phyloP scores from a whole-genome alignment of 2,888 invertebrate species.

The Agriopis marginaria region DNA sequence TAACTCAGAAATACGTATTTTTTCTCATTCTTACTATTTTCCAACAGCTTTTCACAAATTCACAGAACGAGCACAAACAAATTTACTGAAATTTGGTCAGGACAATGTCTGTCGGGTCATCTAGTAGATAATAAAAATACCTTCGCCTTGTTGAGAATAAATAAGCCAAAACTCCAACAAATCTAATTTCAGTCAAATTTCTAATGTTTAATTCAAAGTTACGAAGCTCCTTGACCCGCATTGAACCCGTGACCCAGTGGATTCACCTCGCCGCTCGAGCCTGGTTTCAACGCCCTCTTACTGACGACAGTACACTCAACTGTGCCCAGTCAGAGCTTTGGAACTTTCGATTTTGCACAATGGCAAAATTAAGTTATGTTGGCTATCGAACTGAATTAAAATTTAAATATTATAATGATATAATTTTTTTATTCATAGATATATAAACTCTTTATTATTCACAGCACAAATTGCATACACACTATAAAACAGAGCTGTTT shows the following conservation, averaged over 20 bases:
- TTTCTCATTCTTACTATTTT: too few relatives aligned
- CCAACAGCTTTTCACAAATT: too few relatives aligned
- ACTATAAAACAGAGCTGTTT: too few relatives aligned
- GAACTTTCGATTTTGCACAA: slow-evolving; percentile 29
- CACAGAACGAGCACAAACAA: too few relatives aligned
- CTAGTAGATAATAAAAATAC: too few relatives aligned
- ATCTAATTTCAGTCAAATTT: slow-evolving; percentile 24
- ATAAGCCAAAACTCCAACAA: not conserved
- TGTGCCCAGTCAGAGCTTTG: slow-evolving; percentile 25
- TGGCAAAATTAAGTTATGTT: not conserved
- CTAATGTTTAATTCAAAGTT: slow-evolving; percentile 30
- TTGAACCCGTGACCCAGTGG: slow-evolving; percentile 73
- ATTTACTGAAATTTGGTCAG: too few relatives aligned
- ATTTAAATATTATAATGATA: not conserved
- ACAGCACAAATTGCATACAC: too few relatives aligned
- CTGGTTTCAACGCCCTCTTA: slow-evolving; percentile 59
- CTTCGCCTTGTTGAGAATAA: not conserved
- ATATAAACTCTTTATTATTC: too few relatives aligned
- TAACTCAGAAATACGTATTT: too few relatives aligned
- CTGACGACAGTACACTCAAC: slow-evolving; percentile 55
- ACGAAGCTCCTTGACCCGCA: slow-evolving; percentile 59
- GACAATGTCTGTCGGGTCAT: too few relatives aligned
- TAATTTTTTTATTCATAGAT: too few relatives aligned
- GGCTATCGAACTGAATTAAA: not conserved
- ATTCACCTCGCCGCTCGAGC: slow-evolving; percentile 59